Evolutionary conservation across 2,888 invertebrate genomes (phyloP).

Genomic region (Antheraea assamensis): DNA sequence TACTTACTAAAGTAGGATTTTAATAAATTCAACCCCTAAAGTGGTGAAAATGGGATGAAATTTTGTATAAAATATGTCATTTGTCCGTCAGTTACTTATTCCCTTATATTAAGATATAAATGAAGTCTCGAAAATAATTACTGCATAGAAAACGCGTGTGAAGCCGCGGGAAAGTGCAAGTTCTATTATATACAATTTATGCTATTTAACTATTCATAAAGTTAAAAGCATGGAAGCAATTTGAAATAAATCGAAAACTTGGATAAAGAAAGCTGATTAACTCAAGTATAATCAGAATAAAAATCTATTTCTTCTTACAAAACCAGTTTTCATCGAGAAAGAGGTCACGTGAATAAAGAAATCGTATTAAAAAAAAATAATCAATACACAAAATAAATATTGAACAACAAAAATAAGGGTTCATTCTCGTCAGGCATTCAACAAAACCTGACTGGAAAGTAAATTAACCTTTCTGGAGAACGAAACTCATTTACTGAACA

Average conservation of each 20-base stretch:
- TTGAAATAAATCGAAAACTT: not conserved
- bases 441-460: slow-evolving; percentile 64
- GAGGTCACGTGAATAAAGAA: not conserved
- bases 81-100: no score
- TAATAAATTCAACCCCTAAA: no score
- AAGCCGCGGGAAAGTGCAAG: no score
- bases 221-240: not conserved
- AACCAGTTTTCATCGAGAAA: not conserved
- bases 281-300: not conserved
- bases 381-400: slow-evolving; percentile 22
- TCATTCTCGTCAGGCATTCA: slow-evolving; percentile 51
- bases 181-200: no score
- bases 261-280: not conserved
- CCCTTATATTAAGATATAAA: no score
- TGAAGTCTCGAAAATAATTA: no score
- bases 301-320: not conserved
- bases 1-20: no score
- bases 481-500: slow-evolving; percentile 78
- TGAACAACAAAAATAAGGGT: slow-evolving; percentile 30
- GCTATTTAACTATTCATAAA: not conserved
- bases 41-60: no score
- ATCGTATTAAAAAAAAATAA: slow-evolving; percentile 13
- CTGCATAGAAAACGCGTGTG: no score
- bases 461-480: slow-evolving; percentile 70
- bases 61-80: no score